Percentiles rank a stretch among this genome's conserved stretches.
These are phyloP conservation scores for Apis dorsata DNA, from an alignment of 1,140 invertebrate species.

Conservation along the genomic window DNA sequence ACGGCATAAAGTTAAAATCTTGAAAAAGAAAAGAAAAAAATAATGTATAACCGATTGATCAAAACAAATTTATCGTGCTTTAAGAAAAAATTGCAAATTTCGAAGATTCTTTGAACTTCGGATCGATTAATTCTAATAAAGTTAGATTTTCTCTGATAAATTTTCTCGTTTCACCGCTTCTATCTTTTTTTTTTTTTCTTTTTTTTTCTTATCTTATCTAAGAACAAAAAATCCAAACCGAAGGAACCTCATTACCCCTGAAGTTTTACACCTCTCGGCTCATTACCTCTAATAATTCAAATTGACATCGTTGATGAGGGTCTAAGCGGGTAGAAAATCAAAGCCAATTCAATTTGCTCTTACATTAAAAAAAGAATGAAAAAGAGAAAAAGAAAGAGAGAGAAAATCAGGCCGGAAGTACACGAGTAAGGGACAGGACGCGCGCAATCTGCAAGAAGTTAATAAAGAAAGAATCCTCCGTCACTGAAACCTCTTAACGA, in stretches of 20 bases:
- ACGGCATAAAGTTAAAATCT: too few species aligned
- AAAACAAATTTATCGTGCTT: too few species aligned
- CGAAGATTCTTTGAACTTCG: too few species aligned
- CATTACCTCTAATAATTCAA: neutral
- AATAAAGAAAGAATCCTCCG: constrained; percentile 53
- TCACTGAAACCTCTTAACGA: constrained; percentile 54
- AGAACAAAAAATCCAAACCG: too few species aligned
- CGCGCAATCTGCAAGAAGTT: constrained; percentile 17
- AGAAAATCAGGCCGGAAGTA: neutral
- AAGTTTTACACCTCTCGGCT: neutral
- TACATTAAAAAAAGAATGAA: neutral
- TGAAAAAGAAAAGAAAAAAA: too few species aligned
- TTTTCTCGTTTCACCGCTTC: too few species aligned
- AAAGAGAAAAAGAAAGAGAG: neutral
- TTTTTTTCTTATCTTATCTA: too few species aligned
- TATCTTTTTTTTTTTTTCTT: too few species aligned
- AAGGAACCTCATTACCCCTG: neutral
- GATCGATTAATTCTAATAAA: too few species aligned
- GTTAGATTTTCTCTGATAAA: too few species aligned
- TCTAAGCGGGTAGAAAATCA: constrained; percentile 5
- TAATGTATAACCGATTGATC: too few species aligned
- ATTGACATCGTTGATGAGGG: neutral
- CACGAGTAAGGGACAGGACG: neutral
- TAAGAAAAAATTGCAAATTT: too few species aligned
- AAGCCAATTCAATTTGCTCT: neutral